Percentiles rank a stretch among this genome's conserved stretches.
Evolutionary conservation across 2,888 invertebrate species (phyloP).

Genomic region (Drosophila stalkeri): DNA sequence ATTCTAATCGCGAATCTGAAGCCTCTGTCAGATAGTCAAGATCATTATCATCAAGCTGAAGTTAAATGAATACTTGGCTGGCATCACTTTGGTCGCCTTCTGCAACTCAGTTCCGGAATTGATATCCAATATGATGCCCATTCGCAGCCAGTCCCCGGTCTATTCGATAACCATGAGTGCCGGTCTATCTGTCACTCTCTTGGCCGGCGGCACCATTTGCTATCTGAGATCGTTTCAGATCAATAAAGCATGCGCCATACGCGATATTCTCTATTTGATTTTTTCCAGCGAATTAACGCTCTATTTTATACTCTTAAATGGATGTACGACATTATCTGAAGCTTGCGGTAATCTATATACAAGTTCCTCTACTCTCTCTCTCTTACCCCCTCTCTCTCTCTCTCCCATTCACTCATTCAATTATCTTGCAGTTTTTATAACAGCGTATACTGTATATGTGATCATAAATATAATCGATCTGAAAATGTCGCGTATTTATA

Average conservation of each 20-base stretch:
- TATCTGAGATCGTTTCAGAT: constrained; percentile 53
- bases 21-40: constrained; percentile 15
- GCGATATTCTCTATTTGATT: constrained; percentile 52
- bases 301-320: constrained; percentile 6
- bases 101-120: constrained; percentile 50
- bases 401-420: too few relatives aligned
- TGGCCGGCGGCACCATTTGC: constrained; percentile 50
- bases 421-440: constrained; percentile 16
- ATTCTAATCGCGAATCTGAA: not conserved
- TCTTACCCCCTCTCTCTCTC: too few relatives aligned
- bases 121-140: constrained; percentile 55
- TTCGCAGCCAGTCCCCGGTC: constrained; percentile 46
- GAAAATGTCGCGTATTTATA: constrained; percentile 17
- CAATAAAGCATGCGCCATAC: constrained; percentile 28
- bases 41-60: constrained; percentile 24
- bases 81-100: constrained; percentile 44
- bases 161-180: constrained; percentile 41
- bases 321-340: not conserved
- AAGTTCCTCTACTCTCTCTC: too few relatives aligned
- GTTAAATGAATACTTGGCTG: constrained; percentile 60
- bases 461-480: constrained; percentile 41
- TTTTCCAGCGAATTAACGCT: constrained; percentile 24
- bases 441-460: constrained; percentile 29
- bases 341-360: constrained; percentile 12
- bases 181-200: constrained; percentile 26